phyloP scores from a whole-genome alignment of 2,113 vertebrate species.

The Antechinus stuartii region DNA sequence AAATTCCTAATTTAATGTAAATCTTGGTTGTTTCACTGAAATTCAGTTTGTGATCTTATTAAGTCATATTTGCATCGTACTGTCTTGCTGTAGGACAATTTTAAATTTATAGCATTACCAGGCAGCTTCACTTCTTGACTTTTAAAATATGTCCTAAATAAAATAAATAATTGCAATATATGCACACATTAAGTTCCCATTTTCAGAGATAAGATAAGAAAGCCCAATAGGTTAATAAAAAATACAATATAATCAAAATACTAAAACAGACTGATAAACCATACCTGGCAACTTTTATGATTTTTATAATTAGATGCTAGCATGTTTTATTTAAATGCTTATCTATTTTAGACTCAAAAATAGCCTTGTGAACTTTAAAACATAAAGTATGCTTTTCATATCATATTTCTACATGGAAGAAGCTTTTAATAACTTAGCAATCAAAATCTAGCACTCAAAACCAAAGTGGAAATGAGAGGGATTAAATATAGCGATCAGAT shows the following conservation, averaged over 20 bases:
- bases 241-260: constrained; percentile 53
- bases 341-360: constrained; percentile 52
- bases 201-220: constrained; percentile 69
- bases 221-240: constrained; percentile 63
- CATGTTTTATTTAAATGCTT: constrained; percentile 52
- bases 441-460: constrained; percentile 18
- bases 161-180: constrained; percentile 75
- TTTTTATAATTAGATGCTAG: constrained; percentile 67
- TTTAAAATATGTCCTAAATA: constrained; percentile 74
- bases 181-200: constrained; percentile 71
- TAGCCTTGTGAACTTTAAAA: constrained; percentile 44
- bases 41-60: constrained; percentile 92
- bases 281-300: constrained; percentile 49
- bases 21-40: constrained; percentile 88
- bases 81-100: constrained; percentile 87
- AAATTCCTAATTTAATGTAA: constrained; percentile 91
- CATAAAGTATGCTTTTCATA: constrained; percentile 42
- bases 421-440: constrained; percentile 41
- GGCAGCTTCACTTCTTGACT: constrained; percentile 81
- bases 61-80: constrained; percentile 88
- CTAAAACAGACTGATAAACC: constrained; percentile 42
- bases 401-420: constrained; percentile 36
- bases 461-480: constrained; percentile 48
- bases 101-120: constrained; percentile 86
- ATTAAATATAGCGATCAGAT: constrained; percentile 50